Evolutionary conservation across 35 echinoderm and acorn worm genomes (phyloP), one percentile per base, ranked within the genome.

Genomic region (Heliocidaris tuberculata): DNA sequence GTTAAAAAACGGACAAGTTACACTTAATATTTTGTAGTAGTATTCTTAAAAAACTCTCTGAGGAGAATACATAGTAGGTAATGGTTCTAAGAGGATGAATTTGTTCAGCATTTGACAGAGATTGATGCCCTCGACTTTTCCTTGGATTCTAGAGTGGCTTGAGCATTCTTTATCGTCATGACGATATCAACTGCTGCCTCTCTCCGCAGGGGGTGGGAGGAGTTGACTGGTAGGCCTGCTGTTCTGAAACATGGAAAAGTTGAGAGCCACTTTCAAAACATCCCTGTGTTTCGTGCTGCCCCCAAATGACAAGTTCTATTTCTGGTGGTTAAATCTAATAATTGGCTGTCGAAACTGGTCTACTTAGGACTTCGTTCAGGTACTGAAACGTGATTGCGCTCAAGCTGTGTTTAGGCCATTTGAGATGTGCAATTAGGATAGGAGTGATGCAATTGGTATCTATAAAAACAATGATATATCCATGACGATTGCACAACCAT

Each of bases 161-260:
- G 4, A 24, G 87, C 30, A 89, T 89, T 89, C 87, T 48, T 42
- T 89, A 89, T 89, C 87, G 87, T 48, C 87, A 89, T 89, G 87
- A 48, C 87, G 47, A 89, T 21, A 32, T 47, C 87, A 89, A 89
- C 47, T 48, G 31, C 27, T 78, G 19, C 65, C 27, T 78, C 65
- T 4, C 87, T 89, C 87, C 87, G 87, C 32, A 89, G 87, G 87
- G 87, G 87, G 87, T 89, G 87, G 87, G 87, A 89, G 87, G 87
- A 89, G 87, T 48, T 89, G 87, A 89, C 47, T 89, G 87, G 31
- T 47, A 89, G 29, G 87, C 31, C 87, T 89, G 87, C 87, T 89
- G 87, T 89, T 89, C 87, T 48, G 17, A 48, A 89, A 89, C 87
- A 78, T 78, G 21, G 65, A 19, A 27, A n/a, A 78, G 65, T 78